A percentile compares a stretch with the other conserved stretches of the same genome.
Evolutionary conservation across 1,140 invertebrate species (phyloP).

Genomic region (Calycopis cecrops): DNA sequence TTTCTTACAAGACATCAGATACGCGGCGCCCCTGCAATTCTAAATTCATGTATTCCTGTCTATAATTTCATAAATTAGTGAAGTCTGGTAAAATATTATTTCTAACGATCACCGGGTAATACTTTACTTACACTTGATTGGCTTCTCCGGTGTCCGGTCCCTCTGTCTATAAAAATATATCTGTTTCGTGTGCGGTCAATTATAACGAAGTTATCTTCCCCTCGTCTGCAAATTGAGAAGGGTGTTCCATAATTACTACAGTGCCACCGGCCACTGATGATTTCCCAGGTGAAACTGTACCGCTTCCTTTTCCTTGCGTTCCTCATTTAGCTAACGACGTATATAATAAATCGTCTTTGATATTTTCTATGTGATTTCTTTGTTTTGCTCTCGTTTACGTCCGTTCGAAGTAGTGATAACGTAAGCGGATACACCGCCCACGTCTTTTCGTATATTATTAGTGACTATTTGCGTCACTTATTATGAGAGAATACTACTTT

Average conservation of each 20-base stretch:
- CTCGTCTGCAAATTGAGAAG: constrained; percentile 6
- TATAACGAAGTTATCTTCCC: not conserved
- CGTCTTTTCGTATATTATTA: too few species aligned
- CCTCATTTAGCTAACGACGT: constrained; percentile 13
- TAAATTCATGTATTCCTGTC: too few species aligned
- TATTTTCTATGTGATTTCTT: too few species aligned
- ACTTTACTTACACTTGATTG: not conserved
- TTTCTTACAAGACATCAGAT: too few species aligned
- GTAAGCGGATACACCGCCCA: too few species aligned
- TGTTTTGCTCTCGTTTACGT: too few species aligned
- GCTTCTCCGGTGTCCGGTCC: not conserved
- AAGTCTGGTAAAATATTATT: not conserved
- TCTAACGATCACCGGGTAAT: not conserved
- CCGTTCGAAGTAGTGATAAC: too few species aligned
- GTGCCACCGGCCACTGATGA: constrained; percentile 12
- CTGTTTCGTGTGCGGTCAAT: constrained; percentile 6
- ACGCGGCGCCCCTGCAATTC: too few species aligned
- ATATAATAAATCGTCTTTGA: too few species aligned
- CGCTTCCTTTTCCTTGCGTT: constrained; percentile 30
- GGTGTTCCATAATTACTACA: constrained; percentile 1
- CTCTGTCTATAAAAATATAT: not conserved
- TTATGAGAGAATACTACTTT: too few species aligned
- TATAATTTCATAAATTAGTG: not conserved
- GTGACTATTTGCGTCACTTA: too few species aligned
- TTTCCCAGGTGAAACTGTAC: constrained; percentile 34